Evolutionary conservation across 2,797 vertebrate species (phyloP).

Genomic region (Tadarida brasiliensis): DNA sequence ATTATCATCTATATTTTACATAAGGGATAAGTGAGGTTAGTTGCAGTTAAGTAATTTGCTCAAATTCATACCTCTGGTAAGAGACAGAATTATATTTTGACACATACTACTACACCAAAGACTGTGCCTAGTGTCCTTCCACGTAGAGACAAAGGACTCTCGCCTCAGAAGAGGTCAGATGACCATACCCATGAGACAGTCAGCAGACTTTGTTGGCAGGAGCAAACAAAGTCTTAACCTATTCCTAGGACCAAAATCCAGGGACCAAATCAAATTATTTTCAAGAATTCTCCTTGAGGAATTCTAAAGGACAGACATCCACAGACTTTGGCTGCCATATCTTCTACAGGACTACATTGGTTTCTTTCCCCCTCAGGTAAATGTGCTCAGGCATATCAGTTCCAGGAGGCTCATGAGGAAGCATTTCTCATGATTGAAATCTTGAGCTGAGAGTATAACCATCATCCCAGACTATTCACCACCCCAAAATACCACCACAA

Average conservation of each 20-base stretch:
- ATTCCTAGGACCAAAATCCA: neutral
- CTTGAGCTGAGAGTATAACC: neutral
- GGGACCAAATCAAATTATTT: neutral
- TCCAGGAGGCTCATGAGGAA: neutral
- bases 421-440: neutral
- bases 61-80: neutral
- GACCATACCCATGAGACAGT: neutral
- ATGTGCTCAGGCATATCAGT: neutral
- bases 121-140: neutral
- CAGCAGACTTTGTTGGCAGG: neutral
- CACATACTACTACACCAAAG: neutral
- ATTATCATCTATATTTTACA: conserved; percentile 30
- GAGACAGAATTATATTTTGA: conserved; percentile 9
- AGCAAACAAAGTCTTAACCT: neutral
- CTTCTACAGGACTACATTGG: neutral
- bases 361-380: neutral
- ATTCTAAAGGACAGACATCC: neutral
- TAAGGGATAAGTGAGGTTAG: conserved; percentile 21
- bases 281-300: neutral
- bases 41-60: neutral
- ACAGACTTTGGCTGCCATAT: neutral
- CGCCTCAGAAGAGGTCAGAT: neutral
- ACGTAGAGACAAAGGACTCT: neutral
- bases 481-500: neutral
- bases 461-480: neutral